Conservation (phyloP, 1,140 invertebrate genomes). For the Amyelois transitella region DNA sequence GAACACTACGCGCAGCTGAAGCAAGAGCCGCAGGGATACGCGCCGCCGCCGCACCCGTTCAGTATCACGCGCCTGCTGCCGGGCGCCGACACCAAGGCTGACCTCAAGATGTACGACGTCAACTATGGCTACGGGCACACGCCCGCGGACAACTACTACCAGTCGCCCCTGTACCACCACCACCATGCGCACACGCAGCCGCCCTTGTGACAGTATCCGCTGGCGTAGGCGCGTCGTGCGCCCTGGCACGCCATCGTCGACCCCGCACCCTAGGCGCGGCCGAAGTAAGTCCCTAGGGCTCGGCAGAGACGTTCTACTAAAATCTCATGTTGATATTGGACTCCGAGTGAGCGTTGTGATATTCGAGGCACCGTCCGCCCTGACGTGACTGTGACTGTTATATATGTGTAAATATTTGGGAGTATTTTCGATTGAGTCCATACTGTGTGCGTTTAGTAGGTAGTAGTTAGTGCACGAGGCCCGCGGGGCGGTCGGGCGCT, state of each 20-base stretch:
- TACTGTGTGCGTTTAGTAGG: conserved; percentile 48
- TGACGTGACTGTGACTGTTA: conserved; percentile 17
- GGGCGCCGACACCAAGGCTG: conserved; percentile 87
- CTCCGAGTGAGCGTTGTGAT: conserved; percentile 68
- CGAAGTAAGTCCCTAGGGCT: conserved; percentile 25
- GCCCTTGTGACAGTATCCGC: conserved; percentile 70
- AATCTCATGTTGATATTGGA: conserved; percentile 54
- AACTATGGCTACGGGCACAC: conserved; percentile 81
- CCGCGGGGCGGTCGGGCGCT: conserved; percentile 25
- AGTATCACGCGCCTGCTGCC: conserved; percentile 93
- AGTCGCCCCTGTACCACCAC: conserved; percentile 84
- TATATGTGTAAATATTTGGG: conserved; percentile 61
- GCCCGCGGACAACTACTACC: conserved; percentile 86
- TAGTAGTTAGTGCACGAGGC: conserved; percentile 42
- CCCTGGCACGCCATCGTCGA: conserved; percentile 23
- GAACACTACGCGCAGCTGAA: conserved; percentile 79
- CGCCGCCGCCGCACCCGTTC: conserved; percentile 90
- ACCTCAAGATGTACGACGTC: conserved; percentile 88
- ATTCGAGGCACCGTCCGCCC: conserved; percentile 30
- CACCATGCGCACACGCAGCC: conserved; percentile 79
- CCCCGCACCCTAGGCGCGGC: conserved; percentile 38
- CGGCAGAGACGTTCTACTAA: conserved; percentile 2
- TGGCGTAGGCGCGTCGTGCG: conserved; percentile 59
- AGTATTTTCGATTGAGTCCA: conserved; percentile 41
- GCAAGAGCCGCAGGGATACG: conserved; percentile 86